phyloP scores from a whole-genome alignment of 2,113 vertebrate genomes.

The Lagenorhynchus albirostris region DNA sequence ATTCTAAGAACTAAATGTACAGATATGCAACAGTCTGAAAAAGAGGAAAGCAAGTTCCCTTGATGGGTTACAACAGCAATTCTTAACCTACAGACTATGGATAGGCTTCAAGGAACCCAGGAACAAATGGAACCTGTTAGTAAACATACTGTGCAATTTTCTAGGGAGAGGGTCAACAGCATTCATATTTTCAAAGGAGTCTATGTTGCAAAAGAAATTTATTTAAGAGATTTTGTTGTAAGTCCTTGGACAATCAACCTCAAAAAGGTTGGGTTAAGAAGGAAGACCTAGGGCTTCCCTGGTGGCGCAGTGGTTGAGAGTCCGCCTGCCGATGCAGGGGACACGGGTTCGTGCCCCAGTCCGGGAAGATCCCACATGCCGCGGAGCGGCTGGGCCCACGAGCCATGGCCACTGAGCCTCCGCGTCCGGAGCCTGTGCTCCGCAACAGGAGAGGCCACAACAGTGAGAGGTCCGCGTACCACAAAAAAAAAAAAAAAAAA shows the following conservation, averaged over 20 bases:
- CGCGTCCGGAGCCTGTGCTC: no score
- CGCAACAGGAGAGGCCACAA: no score
- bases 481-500: no score
- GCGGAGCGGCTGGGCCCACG: no score
- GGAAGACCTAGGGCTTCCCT: not conserved
- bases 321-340: no score
- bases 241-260: not conserved
- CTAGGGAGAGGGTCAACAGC: not conserved
- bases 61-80: not conserved
- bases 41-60: not conserved
- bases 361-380: no score
- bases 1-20: not conserved
- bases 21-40: not conserved
- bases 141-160: not conserved
- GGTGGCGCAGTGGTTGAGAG: no score
- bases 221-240: not conserved
- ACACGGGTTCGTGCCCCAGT: fast-evolving
- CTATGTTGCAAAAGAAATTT: not conserved
- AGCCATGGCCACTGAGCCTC: no score
- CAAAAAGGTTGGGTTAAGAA: not conserved
- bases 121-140: not conserved
- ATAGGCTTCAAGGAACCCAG: not conserved
- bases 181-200: not conserved
- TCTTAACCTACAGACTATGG: not conserved
- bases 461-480: no score